Evolutionary conservation across 2,113 vertebrate genomes (phyloP), one percentile per base, ranked within the genome.

Genomic region (Nematolebias whitei): DNA sequence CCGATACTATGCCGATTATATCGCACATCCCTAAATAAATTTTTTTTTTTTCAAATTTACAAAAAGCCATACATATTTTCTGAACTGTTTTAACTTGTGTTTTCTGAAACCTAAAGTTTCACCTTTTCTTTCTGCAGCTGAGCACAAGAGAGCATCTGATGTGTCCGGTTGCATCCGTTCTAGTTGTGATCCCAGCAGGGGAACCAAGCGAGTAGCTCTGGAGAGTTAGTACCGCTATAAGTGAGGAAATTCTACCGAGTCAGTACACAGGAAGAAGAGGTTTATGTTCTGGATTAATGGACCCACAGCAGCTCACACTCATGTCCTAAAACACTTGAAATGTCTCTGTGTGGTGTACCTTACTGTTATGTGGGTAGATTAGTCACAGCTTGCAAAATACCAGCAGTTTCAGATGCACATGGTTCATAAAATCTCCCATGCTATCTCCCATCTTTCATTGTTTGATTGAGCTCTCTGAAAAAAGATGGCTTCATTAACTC

Each of bases 401-500:
- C 26, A 29, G 26, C 26, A 29, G 26, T n/a, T n/a, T n/a, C n/a
- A n/a, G n/a, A n/a, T n/a, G n/a, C n/a, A n/a, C n/a, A n/a, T 3
- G 7, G 26, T 29, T 29, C 7, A 29, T 4, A 29, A 7, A 7
- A 29, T 29, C 26, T 29, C 26, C 26, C 7, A 29, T 29, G 26
- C 26, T n/a, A n/a, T n/a, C n/a, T n/a, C n/a, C n/a, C n/a, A n/a
- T n/a, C n/a, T n/a, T n/a, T n/a, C n/a, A n/a, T n/a, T n/a, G n/a
- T n/a, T n/a, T n/a, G n/a, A n/a, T n/a, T n/a, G n/a, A n/a, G n/a
- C n/a, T n/a, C n/a, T n/a, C n/a, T n/a, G n/a, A 35, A 43, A 57
- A 62, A 62, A 52, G 10, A 16, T 49, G 35, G 49, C 26, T 76
- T 45, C 20, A 51, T 78, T 76, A 78, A 57, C 57, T 76, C 20